Evolutionary conservation across 2,797 vertebrate genomes (phyloP), one percentile per base, ranked within the genome.

Genomic region (Leontocebus nigricollis): DNA sequence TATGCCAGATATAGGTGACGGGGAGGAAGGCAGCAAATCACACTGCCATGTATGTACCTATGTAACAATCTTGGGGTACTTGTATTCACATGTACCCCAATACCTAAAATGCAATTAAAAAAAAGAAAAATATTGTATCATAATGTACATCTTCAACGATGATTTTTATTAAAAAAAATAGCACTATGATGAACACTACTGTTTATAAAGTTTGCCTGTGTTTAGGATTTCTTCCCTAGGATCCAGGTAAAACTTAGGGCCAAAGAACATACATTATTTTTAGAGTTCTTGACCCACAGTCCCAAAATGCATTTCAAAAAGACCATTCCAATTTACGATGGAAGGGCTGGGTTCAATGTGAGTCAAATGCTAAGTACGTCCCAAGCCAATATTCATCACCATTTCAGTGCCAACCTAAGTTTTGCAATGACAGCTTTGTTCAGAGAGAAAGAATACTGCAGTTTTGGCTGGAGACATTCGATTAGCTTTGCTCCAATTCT

Each of bases 211-310:
- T 52, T 76, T 80, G 84, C 75, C 41, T 81, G 24, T 81, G 80
- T 41, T 92, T 80, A 81, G 75, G 36, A 82, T 64, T 77, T 61
- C 9, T 2, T 26, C 27, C 13, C 79, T 41, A 79, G n/a, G n/a
- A 67, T 79, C 9, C 64, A 84, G 48, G 83, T 92, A 95, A 94
- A 80, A 92, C 80, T 92, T 59, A 7, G n/a, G n/a, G 46, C 41
- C 59, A 94, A 94, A 27, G n/a, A 91, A 88, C 76, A 93, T 8
- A 26, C 17, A 83, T 70, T n/a, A 92, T 59, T 87, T 90, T 83
- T 82, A 70, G 93, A 93, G 84, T 89, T 93, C 27, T 39, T 91
- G 72, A 88, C 46, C 73, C 33, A 72, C n/a, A 82, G 0, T 93
- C 50, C 50, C 88, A 81, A 94, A 96, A 86, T 55, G 27, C n/a